Evolutionary conservation across 1,140 invertebrate species (phyloP).

Genomic region (Tachypleus tridentatus): DNA sequence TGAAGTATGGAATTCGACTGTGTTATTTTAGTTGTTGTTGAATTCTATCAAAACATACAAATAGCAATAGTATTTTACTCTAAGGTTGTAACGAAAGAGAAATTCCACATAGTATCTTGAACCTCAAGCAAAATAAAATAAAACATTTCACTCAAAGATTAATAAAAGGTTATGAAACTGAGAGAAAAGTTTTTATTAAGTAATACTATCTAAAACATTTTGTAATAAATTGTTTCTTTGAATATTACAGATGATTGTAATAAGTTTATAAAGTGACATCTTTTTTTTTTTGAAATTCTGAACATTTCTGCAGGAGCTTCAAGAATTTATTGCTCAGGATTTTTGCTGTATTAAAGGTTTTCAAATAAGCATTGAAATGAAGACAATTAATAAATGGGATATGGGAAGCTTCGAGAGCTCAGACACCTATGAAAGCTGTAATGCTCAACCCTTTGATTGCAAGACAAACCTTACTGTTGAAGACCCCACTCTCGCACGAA

Average conservation of each 20-base stretch:
- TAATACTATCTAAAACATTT: no score
- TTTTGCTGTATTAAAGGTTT: conserved; percentile 8
- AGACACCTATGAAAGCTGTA: conserved; percentile 89
- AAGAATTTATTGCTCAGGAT: conserved; percentile 20
- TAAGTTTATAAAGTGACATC: background rate
- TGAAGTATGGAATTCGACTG: no score
- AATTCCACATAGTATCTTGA: no score
- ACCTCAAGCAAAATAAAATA: no score
- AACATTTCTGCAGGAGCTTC: conserved; percentile 12
- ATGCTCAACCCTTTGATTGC: conserved; percentile 83
- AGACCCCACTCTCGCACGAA: conserved; percentile 36
- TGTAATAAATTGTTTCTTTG: background rate
- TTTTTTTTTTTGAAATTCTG: background rate
- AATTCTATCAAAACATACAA: no score
- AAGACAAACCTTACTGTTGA: conserved; percentile 33
- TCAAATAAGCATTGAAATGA: conserved; percentile 28
- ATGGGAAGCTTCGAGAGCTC: conserved; percentile 64
- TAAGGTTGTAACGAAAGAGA: no score
- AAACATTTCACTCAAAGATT: no score
- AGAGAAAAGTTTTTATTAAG: no score
- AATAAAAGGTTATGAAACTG: no score
- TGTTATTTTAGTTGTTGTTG: no score
- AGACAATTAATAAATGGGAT: conserved; percentile 37
- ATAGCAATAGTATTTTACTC: no score
- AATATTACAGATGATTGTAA: background rate